A percentile compares a stretch with the other conserved stretches of the same genome.
These are phyloP conservation scores for Psix sp. DNA, from an alignment of 1,140 invertebrate genomes.

Conservation along the genomic window DNA sequence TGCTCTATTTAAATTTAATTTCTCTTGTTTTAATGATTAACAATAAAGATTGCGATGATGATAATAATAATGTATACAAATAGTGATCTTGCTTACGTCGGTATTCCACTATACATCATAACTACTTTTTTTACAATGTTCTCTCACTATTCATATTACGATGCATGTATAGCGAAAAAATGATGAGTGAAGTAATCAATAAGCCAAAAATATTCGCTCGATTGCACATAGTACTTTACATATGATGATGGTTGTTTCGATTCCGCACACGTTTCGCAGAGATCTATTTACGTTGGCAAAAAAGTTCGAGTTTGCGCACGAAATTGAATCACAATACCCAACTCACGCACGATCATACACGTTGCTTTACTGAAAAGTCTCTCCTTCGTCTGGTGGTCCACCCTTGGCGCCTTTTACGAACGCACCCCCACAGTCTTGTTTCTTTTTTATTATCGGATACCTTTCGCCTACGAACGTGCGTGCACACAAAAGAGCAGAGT, in stretches of 20 bases:
- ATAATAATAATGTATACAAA: no score
- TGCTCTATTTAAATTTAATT: no score
- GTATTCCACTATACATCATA: no score
- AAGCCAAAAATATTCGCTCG: constrained; percentile 9
- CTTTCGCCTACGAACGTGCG: constrained; percentile 49
- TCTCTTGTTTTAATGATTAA: no score
- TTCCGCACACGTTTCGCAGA: constrained; percentile 47
- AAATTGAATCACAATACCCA: constrained; percentile 63
- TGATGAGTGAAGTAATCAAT: constrained; percentile 16
- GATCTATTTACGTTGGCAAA: constrained; percentile 40
- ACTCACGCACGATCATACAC: constrained; percentile 45
- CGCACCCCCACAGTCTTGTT: constrained; percentile 24
- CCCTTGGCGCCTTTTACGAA: constrained; percentile 18
- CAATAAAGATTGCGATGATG: no score
- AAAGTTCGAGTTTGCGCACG: constrained; percentile 52
- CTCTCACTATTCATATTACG: no score
- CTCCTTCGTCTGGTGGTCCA: constrained; percentile 11
- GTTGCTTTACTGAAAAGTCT: constrained; percentile 17
- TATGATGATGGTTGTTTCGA: constrained; percentile 37
- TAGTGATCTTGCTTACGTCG: no score
- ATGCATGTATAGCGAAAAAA: no score
- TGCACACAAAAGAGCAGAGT: constrained; percentile 42
- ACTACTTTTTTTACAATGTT: no score
- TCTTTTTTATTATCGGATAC: constrained; percentile 50
- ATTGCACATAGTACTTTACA: constrained; percentile 35